Evolutionary conservation across 2,113 vertebrate species (phyloP).

Genomic region (Chinchilla lanigera): DNA sequence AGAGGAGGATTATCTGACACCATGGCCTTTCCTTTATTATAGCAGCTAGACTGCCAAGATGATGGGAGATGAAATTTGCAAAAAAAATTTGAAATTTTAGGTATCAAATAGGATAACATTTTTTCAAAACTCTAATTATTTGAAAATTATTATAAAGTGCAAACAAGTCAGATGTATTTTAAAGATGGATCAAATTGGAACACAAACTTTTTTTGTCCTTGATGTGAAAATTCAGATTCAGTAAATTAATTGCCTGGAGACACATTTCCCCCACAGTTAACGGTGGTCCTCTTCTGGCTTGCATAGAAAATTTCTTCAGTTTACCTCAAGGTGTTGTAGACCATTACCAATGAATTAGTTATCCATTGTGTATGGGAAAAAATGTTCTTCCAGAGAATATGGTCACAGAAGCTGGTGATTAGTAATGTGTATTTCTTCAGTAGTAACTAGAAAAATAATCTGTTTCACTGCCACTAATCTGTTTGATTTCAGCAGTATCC

Average conservation of each 20-base stretch:
- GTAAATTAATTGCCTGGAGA: not conserved
- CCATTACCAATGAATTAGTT: not conserved
- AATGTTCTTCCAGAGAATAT: not conserved
- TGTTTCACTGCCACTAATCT: not conserved
- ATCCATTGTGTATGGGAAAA: not conserved
- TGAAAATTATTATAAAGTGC: not conserved
- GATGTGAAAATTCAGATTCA: constrained; percentile 20
- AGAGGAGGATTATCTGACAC: not conserved
- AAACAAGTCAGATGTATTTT: not conserved
- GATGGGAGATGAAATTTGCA: not conserved
- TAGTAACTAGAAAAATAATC: not conserved
- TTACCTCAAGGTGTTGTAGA: not conserved
- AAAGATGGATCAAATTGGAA: not conserved
- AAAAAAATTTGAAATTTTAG: not conserved
- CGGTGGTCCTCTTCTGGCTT: not conserved
- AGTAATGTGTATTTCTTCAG: not conserved
- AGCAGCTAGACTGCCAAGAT: not conserved
- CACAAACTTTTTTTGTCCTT: not conserved
- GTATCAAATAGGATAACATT: not conserved
- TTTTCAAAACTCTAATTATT: not conserved
- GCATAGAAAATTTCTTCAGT: not conserved
- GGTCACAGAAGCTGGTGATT: not conserved
- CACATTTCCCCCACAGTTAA: not conserved
- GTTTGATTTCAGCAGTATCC: not conserved
- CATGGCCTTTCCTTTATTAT: not conserved